A percentile compares a stretch with the other conserved stretches of the same genome.
phyloP scores from a whole-genome alignment of 1,140 invertebrate genomes.

The Pseudomyrmex flavicornis region DNA sequence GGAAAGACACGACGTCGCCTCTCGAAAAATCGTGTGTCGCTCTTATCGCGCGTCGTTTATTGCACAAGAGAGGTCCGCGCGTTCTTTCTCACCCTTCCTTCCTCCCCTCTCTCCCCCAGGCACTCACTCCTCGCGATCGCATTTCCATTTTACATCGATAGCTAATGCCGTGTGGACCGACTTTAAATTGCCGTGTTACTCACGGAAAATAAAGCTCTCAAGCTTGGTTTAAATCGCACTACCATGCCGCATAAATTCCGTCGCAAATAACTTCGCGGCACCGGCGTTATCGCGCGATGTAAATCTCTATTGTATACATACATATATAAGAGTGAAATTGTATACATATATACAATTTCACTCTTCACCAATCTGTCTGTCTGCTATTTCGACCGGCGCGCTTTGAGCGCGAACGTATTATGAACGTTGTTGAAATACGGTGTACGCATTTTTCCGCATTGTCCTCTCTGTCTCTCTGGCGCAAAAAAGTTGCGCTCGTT shows the following conservation, averaged over 20 bases:
- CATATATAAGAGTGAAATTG: too few relatives aligned
- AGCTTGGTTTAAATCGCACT: slow-evolving; percentile 8
- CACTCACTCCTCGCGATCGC: slow-evolving; percentile 29
- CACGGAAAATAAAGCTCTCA: slow-evolving; percentile 38
- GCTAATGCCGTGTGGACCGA: slow-evolving; percentile 34
- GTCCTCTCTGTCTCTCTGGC: background rate
- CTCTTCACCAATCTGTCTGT: too few relatives aligned
- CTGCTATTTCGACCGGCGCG: too few relatives aligned
- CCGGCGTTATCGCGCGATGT: background rate
- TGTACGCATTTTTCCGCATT: background rate
- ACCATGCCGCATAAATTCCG: slow-evolving; percentile 32
- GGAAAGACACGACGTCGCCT: slow-evolving; percentile 10
- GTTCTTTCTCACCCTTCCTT: too few relatives aligned
- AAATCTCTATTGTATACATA: background rate
- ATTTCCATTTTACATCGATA: slow-evolving; percentile 60
- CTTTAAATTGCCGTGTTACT: slow-evolving; percentile 46
- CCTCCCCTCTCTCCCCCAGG: background rate
- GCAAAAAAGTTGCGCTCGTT: slow-evolving; percentile 15
- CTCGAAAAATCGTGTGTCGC: slow-evolving; percentile 44
- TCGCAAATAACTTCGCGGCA: slow-evolving; percentile 11
- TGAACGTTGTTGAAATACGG: slow-evolving; percentile 27
- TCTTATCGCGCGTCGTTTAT: slow-evolving; percentile 52
- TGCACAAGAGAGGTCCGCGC: background rate
- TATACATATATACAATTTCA: background rate
- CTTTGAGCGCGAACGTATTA: slow-evolving; percentile 36